phyloP scores from a whole-genome alignment of 1,140 invertebrate genomes.

The Drosophila insularis region DNA sequence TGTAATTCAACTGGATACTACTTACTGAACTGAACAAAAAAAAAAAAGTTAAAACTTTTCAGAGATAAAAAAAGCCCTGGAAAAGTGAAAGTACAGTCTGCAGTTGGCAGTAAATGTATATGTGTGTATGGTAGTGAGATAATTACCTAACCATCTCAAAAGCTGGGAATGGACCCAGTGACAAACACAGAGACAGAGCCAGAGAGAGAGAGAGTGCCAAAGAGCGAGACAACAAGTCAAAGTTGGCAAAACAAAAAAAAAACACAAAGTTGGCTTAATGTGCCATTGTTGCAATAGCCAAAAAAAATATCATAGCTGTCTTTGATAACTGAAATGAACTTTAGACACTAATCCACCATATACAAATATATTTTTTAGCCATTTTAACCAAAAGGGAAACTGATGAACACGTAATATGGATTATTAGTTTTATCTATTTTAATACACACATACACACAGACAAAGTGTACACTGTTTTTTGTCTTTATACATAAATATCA shows the following conservation, averaged over 20 bases:
- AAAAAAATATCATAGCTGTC: conserved; percentile 13
- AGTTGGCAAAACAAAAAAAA: conserved; percentile 33
- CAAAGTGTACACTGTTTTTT: conserved; percentile 15
- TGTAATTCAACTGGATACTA: neutral
- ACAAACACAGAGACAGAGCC: conserved; percentile 17
- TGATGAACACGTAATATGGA: conserved; percentile 55
- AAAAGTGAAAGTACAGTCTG: conserved; percentile 69
- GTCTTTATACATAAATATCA: conserved; percentile 41
- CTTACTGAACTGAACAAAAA: conserved; percentile 1
- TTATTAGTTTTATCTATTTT: conserved; percentile 51
- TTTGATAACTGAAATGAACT: conserved; percentile 48
- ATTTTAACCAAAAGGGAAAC: conserved; percentile 50
- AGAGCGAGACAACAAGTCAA: conserved; percentile 15
- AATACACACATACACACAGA: conserved; percentile 15
- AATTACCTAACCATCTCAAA: conserved; percentile 67
- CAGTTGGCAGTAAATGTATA: neutral
- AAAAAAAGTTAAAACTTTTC: conserved; percentile 4
- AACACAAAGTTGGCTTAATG: conserved; percentile 50
- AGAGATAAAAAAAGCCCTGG: conserved; percentile 31
- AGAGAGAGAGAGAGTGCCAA: neutral
- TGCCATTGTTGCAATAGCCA: conserved; percentile 67
- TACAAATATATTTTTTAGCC: conserved; percentile 13
- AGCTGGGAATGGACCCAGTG: conserved; percentile 60
- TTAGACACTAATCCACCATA: conserved; percentile 31
- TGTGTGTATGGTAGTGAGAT: conserved; percentile 14